Conservation (phyloP, 2,888 invertebrate species). For the Sepiola atlantica region DNA sequence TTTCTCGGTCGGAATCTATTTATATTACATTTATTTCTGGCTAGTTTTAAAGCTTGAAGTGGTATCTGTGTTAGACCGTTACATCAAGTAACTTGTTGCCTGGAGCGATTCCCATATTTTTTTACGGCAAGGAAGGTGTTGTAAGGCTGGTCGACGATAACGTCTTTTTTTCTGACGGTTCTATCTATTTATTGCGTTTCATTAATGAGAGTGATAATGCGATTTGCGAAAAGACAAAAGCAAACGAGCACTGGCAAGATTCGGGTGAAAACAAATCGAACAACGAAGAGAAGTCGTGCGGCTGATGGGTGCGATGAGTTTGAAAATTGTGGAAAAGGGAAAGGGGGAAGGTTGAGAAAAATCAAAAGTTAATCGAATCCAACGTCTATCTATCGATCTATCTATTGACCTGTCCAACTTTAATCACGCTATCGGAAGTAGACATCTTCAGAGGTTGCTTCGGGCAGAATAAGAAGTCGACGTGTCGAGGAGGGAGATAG, state of each 20-base stretch:
- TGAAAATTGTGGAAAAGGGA: too few species aligned
- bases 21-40: too few species aligned
- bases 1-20: too few species aligned
- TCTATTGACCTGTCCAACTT: conserved; percentile 4
- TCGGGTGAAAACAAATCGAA: not conserved
- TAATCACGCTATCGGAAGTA: not conserved
- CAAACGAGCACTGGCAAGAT: not conserved
- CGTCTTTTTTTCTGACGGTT: too few species aligned
- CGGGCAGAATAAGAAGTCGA: not conserved
- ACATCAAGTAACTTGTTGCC: too few species aligned
- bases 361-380: not conserved
- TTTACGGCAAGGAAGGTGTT: too few species aligned
- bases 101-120: too few species aligned
- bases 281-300: not conserved
- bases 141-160: not conserved
- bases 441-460: conserved; percentile 17
- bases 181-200: not conserved
- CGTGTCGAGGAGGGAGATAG: too few species aligned
- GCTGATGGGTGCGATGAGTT: not conserved
- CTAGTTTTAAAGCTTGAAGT: too few species aligned
- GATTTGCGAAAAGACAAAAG: not conserved
- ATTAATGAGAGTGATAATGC: not conserved
- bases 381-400: not conserved
- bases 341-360: not conserved
- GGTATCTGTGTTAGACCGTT: too few species aligned